These are phyloP conservation scores for Poeciliopsis presidionis DNA, from an alignment of 2,797 vertebrate species.

Conservation along the genomic window DNA sequence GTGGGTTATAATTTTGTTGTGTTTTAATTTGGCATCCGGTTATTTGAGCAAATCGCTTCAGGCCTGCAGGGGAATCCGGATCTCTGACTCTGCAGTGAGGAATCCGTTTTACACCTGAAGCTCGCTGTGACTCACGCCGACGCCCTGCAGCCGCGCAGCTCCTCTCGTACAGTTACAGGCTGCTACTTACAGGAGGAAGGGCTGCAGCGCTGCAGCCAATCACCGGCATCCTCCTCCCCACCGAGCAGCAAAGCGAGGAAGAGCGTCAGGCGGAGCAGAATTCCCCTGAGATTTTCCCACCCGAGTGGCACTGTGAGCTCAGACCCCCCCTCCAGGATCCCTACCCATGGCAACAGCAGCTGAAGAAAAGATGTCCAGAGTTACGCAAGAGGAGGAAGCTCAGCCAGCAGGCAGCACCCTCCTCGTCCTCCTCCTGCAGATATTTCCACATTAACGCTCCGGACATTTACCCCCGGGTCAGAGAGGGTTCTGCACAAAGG, in stretches of 20 bases:
- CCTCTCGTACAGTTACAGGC: not conserved
- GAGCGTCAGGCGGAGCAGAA: slow-evolving; percentile 52
- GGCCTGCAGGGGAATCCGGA: not conserved
- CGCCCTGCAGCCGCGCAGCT: not conserved
- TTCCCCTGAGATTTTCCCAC: slow-evolving; percentile 74
- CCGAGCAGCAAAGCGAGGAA: slow-evolving; percentile 7
- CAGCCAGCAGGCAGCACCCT: slow-evolving; percentile 75
- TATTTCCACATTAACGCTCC: slow-evolving; percentile 51
- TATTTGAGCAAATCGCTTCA: slow-evolving; percentile 11
- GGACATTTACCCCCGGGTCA: slow-evolving; percentile 17
- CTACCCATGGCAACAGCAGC: slow-evolving; percentile 92
- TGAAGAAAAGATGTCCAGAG: slow-evolving; percentile 81
- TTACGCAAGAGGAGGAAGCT: slow-evolving; percentile 85
- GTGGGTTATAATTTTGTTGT: not conserved
- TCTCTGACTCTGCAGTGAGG: not conserved
- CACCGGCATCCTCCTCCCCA: not conserved
- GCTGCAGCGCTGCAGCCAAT: slow-evolving; percentile 16
- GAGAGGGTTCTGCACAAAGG: not conserved
- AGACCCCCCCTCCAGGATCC: slow-evolving; percentile 35
- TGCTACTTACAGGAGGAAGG: not conserved
- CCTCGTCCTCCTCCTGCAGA: slow-evolving; percentile 20
- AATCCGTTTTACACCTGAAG: not conserved
- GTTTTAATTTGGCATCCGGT: not conserved
- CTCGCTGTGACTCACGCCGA: not conserved
- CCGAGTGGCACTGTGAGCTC: slow-evolving; percentile 52